These are phyloP conservation scores for Orius insidiosus DNA, from an alignment of 1,140 invertebrate genomes.

Conservation along the genomic window DNA sequence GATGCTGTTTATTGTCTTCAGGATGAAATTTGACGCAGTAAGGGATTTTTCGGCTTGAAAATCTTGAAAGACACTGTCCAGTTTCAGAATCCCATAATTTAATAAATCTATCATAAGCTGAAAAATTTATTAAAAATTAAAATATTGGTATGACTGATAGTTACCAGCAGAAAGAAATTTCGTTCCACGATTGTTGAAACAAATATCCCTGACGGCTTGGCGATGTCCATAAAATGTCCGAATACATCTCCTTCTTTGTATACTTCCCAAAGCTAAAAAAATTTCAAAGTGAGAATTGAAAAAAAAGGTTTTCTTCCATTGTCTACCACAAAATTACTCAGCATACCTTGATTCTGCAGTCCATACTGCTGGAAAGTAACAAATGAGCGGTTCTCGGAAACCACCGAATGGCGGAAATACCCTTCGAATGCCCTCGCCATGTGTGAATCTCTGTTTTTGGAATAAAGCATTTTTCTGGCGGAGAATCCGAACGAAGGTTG, in stretches of 20 bases:
- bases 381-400: slow-evolving; percentile 91
- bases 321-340: too few species aligned
- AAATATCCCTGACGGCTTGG: slow-evolving; percentile 90
- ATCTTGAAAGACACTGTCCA: slow-evolving; percentile 76
- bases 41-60: slow-evolving; percentile 86
- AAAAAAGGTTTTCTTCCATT: too few species aligned
- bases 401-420: slow-evolving; percentile 89
- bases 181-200: slow-evolving; percentile 90
- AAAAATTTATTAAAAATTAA: slow-evolving; percentile 14
- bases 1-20: slow-evolving; percentile 88
- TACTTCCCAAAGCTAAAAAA: slow-evolving; percentile 84
- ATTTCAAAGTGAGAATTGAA: too few species aligned
- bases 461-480: slow-evolving; percentile 90
- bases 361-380: slow-evolving; percentile 90
- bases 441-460: slow-evolving; percentile 94
- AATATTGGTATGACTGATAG: too few species aligned
- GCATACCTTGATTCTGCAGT: slow-evolving; percentile 86
- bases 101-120: slow-evolving; percentile 74
- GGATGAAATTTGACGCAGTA: slow-evolving; percentile 98
- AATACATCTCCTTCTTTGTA: slow-evolving; percentile 90
- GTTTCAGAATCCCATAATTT: slow-evolving; percentile 99
- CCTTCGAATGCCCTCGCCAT: slow-evolving; percentile 94
- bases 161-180: slow-evolving; percentile 81
- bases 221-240: slow-evolving; percentile 92
- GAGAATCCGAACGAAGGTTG: slow-evolving; percentile 77